These are phyloP conservation scores for Monodelphis domestica DNA, from an alignment of 2,797 vertebrate genomes.

Conservation along the genomic window DNA sequence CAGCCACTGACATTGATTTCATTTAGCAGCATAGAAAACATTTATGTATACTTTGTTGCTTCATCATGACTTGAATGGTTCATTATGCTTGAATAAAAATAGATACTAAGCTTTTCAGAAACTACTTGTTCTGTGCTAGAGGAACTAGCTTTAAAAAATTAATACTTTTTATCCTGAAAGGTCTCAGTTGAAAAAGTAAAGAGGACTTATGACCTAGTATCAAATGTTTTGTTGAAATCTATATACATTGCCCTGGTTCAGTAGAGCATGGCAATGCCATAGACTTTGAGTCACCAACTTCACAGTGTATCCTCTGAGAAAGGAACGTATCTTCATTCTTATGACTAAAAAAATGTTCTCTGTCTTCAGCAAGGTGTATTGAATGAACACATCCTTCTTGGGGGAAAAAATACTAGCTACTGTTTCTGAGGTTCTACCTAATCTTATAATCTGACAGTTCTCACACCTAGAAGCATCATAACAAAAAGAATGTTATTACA, in stretches of 20 bases:
- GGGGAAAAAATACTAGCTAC: background rate
- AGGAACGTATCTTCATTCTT: background rate
- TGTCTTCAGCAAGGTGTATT: background rate
- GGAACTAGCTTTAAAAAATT: background rate
- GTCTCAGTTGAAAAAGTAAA: background rate
- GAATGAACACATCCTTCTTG: background rate
- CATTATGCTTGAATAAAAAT: background rate
- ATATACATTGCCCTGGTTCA: background rate
- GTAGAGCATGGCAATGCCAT: background rate
- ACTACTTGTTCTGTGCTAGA: background rate
- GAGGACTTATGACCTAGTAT: background rate
- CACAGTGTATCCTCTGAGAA: background rate
- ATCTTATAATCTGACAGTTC: background rate
- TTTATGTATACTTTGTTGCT: background rate
- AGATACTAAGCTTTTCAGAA: background rate
- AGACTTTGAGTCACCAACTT: background rate
- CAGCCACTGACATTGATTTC: background rate
- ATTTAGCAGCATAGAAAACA: background rate
- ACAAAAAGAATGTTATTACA: background rate
- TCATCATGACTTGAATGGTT: background rate
- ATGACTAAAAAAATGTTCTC: background rate
- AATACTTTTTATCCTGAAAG: background rate
- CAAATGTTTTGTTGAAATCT: background rate
- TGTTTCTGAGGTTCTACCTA: background rate
- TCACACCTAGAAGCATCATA: background rate